These are phyloP conservation scores for Grallaria varia DNA, from an alignment of 2,113 vertebrate genomes.

Conservation along the genomic window DNA sequence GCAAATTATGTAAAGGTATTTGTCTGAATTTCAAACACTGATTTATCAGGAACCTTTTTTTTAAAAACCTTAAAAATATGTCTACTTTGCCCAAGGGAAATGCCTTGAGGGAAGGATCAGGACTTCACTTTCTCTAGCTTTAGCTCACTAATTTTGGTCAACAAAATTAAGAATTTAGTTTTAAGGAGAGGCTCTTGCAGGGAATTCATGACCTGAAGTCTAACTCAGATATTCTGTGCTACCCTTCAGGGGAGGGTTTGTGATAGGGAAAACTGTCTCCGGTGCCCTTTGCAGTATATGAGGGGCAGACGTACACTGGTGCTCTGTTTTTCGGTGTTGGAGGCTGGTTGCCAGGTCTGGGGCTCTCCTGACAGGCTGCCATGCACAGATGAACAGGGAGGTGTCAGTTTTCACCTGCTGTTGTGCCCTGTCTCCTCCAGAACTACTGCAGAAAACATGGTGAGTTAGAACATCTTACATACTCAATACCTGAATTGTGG, in stretches of 20 bases:
- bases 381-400: neutral
- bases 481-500: neutral
- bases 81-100: neutral
- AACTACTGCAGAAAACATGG: neutral
- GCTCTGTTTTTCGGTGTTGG: neutral
- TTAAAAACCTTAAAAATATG: neutral
- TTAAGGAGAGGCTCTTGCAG: neutral
- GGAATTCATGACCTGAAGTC: neutral
- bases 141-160: neutral
- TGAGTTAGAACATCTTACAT: neutral
- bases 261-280: neutral
- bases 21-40: neutral
- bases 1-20: neutral
- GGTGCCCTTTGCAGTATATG: neutral
- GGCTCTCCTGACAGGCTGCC: neutral
- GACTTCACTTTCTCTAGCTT: neutral
- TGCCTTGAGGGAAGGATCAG: neutral
- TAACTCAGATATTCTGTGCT: neutral
- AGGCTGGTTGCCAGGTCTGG: neutral
- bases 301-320: neutral
- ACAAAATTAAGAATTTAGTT: neutral
- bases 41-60: neutral
- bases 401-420: neutral
- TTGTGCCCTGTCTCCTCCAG: neutral
- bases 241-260: neutral